Percentiles rank a stretch among this genome's conserved stretches.
Conservation (phyloP, 2,797 vertebrate species). For the Sebastolobus alascanus region DNA sequence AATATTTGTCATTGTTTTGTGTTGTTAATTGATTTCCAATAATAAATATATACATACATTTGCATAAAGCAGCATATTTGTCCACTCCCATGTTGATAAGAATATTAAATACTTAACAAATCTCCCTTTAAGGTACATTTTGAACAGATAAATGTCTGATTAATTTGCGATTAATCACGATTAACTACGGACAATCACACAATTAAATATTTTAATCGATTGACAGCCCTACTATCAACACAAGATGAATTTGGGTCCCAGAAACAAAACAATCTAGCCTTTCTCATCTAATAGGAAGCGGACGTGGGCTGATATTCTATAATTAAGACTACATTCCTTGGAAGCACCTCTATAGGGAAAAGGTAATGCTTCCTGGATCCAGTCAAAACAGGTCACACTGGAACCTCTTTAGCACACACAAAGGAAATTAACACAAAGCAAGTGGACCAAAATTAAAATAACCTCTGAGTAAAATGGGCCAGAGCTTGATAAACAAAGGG, state of each 20-base stretch:
- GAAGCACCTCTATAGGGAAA: not conserved
- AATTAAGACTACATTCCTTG: not conserved
- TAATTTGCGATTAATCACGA: no score
- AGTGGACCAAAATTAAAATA: slow-evolving; percentile 33
- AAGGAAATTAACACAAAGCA: slow-evolving; percentile 36
- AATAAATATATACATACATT: no score
- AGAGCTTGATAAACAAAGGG: slow-evolving; percentile 42
- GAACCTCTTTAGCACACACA: not conserved
- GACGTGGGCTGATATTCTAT: not conserved
- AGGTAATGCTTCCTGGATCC: slow-evolving; percentile 35
- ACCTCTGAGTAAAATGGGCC: slow-evolving; percentile 41
- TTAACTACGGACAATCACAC: no score
- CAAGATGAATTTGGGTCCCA: not conserved
- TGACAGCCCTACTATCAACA: not conserved
- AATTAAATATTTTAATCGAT: no score
- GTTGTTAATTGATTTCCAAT: no score
- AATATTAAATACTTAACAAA: no score
- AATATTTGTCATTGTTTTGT: no score
- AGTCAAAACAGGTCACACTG: slow-evolving; percentile 32
- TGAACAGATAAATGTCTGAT: no score
- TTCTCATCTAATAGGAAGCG: not conserved
- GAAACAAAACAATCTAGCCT: not conserved
- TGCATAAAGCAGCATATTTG: no score
- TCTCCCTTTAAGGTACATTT: no score
- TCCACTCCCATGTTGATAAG: no score